Evolutionary conservation across 1,140 invertebrate genomes (phyloP).

Genomic region (Ruditapes philippinarum): DNA sequence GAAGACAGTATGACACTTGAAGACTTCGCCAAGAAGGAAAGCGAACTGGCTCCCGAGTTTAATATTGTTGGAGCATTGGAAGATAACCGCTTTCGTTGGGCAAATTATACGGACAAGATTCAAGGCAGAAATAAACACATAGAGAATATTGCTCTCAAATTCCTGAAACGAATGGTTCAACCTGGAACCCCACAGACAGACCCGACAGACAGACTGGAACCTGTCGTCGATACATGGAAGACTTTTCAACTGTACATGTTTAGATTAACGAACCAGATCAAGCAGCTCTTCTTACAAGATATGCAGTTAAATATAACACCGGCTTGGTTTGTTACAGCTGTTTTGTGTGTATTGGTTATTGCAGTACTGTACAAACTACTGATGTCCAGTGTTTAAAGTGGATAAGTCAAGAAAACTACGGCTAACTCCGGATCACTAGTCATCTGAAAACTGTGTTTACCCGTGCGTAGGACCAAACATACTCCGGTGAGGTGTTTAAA

Average conservation of each 20-base stretch:
- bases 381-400: neutral
- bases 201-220: neutral
- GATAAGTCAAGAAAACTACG: too few relatives aligned
- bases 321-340: neutral
- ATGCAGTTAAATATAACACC: neutral
- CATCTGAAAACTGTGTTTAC: too few relatives aligned
- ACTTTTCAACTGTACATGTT: neutral
- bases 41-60: neutral
- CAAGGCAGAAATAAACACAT: neutral
- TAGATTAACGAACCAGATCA: neutral
- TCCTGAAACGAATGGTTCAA: neutral
- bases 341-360: neutral
- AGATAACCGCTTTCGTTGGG: conserved; percentile 25
- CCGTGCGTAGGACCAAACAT: too few relatives aligned
- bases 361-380: conserved; percentile 9
- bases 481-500: too few relatives aligned
- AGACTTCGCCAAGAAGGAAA: neutral
- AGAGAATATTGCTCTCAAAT: conserved; percentile 42
- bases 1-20: neutral
- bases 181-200: neutral
- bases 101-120: conserved; percentile 2
- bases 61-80: conserved; percentile 11
- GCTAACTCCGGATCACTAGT: too few relatives aligned
- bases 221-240: neutral
- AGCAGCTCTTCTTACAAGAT: neutral